Conservation (phyloP, 1,140 invertebrate species). For the Aphidius ervi region DNA sequence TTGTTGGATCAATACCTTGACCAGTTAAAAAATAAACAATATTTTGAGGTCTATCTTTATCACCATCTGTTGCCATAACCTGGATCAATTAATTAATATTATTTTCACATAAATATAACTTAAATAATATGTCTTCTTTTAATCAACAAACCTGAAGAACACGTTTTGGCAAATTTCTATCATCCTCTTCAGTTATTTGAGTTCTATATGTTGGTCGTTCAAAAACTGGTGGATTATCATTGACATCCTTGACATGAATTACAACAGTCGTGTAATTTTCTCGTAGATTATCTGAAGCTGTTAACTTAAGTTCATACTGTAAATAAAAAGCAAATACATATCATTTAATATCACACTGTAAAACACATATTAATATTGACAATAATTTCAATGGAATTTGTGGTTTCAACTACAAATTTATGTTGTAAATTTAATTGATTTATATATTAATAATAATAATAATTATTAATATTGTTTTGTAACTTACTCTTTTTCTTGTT, state of each 20-base stretch:
- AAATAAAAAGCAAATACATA: slow-evolving; percentile 20
- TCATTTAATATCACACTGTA: slow-evolving; percentile 8
- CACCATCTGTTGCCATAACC: slow-evolving; percentile 93
- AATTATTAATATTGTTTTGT: slow-evolving; percentile 14
- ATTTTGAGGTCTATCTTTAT: slow-evolving; percentile 88
- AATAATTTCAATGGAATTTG: slow-evolving; percentile 12
- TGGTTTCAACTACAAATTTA: not conserved
- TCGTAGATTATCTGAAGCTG: slow-evolving; percentile 91
- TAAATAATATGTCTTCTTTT: not conserved
- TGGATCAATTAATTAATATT: slow-evolving; percentile 44
- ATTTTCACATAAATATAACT: no score
- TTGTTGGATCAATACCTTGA: slow-evolving; percentile 92
- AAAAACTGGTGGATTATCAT: slow-evolving; percentile 86
- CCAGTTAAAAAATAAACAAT: slow-evolving; percentile 97
- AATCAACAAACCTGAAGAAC: slow-evolving; percentile 72
- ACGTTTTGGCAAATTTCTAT: slow-evolving; percentile 88
- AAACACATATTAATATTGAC: slow-evolving; percentile 13
- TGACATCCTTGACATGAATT: slow-evolving; percentile 93
- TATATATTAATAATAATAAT: not conserved
- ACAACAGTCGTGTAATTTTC: slow-evolving; percentile 94
- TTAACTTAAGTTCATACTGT: slow-evolving; percentile 88
- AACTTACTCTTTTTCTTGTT: slow-evolving; percentile 76
- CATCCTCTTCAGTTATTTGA: slow-evolving; percentile 93
- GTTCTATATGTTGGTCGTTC: slow-evolving; percentile 90
- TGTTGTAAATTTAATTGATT: not conserved